These are phyloP conservation scores for Antrozous pallidus DNA, from an alignment of 2,797 vertebrate species.

Conservation along the genomic window DNA sequence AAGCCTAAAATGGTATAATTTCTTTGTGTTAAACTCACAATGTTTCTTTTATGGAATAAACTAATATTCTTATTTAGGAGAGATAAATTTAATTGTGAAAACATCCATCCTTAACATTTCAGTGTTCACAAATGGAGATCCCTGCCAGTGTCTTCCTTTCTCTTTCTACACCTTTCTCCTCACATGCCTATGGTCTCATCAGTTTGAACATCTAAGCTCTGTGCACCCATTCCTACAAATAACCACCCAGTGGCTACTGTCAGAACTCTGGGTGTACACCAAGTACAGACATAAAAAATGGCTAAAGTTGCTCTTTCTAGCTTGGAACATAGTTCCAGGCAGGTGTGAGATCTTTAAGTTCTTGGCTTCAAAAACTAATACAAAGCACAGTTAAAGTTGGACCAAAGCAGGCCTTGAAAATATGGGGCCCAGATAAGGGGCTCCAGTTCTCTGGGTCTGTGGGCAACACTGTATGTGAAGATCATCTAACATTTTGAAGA, in stretches of 20 bases:
- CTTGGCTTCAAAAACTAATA: neutral
- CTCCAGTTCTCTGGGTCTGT: neutral
- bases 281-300: neutral
- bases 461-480: neutral
- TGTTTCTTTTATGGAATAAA: neutral
- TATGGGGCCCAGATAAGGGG: accelerated
- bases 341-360: neutral
- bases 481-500: neutral
- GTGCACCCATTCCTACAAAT: neutral
- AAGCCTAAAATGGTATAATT: neutral
- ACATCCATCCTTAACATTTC: neutral
- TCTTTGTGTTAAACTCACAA: neutral
- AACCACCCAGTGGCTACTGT: neutral
- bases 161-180: neutral
- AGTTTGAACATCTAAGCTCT: neutral
- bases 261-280: neutral
- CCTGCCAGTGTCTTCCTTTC: neutral
- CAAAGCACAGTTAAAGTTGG: neutral
- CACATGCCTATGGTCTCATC: neutral
- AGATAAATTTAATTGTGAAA: neutral
- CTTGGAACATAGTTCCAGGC: neutral
- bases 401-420: neutral
- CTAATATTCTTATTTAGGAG: neutral
- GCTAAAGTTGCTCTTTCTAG: neutral
- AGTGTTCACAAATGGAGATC: neutral